phyloP scores from a whole-genome alignment of 2,888 invertebrate species.

The Tachina fera region DNA sequence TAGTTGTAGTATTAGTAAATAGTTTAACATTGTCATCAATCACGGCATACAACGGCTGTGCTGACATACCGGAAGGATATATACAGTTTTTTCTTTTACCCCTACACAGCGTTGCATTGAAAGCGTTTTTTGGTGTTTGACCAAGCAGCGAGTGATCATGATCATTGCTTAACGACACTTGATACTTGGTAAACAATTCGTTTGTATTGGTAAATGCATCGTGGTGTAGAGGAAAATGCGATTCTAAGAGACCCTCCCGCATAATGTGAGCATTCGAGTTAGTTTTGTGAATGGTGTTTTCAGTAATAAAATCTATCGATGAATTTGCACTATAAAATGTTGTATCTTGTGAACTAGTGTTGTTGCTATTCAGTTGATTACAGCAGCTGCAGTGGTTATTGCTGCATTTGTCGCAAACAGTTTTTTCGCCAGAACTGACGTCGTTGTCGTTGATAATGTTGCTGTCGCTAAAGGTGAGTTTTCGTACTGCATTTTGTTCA shows the following conservation, averaged over 20 bases:
- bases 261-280: slow-evolving; percentile 68
- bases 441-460: slow-evolving; percentile 79
- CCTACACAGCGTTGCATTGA: slow-evolving; percentile 52
- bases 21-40: slow-evolving; percentile 50
- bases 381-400: slow-evolving; percentile 79
- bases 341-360: slow-evolving; percentile 80
- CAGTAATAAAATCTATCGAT: slow-evolving; percentile 78
- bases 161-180: slow-evolving; percentile 40
- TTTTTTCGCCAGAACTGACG: background rate
- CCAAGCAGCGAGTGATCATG: slow-evolving; percentile 31
- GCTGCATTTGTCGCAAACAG: slow-evolving; percentile 77
- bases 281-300: slow-evolving; percentile 67
- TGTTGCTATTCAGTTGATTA: slow-evolving; percentile 66
- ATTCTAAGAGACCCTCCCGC: slow-evolving; percentile 82
- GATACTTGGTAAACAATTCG: slow-evolving; percentile 49
- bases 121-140: slow-evolving; percentile 43
- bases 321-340: slow-evolving; percentile 83
- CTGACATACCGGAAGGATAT: slow-evolving; percentile 64
- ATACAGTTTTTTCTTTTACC: slow-evolving; percentile 69
- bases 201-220: slow-evolving; percentile 67
- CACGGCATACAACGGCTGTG: slow-evolving; percentile 48
- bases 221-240: slow-evolving; percentile 81
- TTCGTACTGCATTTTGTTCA: slow-evolving; percentile 73
- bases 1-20: slow-evolving; percentile 43
- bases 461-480: slow-evolving; percentile 82